These are phyloP conservation scores for Bubo scandiacus DNA, from an alignment of 2,113 vertebrate species.

Conservation along the genomic window DNA sequence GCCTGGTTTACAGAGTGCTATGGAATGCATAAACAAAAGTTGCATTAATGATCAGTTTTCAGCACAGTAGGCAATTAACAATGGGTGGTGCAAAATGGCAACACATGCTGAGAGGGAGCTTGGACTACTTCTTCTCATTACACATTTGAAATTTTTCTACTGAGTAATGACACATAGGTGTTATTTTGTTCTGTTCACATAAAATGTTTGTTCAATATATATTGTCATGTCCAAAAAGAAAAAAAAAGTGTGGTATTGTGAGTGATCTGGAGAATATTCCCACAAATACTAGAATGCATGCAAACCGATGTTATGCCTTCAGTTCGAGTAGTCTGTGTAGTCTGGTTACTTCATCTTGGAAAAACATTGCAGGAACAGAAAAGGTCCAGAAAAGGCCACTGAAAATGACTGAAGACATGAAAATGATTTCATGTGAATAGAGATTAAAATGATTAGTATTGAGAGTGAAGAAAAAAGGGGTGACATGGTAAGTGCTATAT, in stretches of 20 bases:
- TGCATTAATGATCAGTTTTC: slow-evolving; percentile 12
- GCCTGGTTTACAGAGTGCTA: not conserved
- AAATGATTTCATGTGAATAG: not conserved
- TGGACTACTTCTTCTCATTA: not conserved
- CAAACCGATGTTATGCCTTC: not conserved
- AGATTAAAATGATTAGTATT: not conserved
- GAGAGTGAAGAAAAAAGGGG: not conserved
- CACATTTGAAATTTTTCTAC: not conserved
- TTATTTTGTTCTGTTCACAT: not conserved
- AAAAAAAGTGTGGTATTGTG: not conserved
- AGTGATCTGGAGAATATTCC: not conserved
- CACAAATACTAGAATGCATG: not conserved
- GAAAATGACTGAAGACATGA: not conserved
- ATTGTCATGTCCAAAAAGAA: not conserved
- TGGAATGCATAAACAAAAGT: slow-evolving; percentile 15
- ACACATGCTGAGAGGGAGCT: not conserved
- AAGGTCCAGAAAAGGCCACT: not conserved
- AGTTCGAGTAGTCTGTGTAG: not conserved
- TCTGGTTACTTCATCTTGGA: not conserved
- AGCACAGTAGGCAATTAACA: slow-evolving; percentile 5
- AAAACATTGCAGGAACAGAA: not conserved
- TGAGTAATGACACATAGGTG: not conserved
- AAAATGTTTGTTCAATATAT: not conserved
- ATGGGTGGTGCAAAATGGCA: slow-evolving; percentile 7
- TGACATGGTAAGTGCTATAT: not conserved